phyloP scores from a whole-genome alignment of 2,113 vertebrate species.

The Eudyptes chrysolophus region DNA sequence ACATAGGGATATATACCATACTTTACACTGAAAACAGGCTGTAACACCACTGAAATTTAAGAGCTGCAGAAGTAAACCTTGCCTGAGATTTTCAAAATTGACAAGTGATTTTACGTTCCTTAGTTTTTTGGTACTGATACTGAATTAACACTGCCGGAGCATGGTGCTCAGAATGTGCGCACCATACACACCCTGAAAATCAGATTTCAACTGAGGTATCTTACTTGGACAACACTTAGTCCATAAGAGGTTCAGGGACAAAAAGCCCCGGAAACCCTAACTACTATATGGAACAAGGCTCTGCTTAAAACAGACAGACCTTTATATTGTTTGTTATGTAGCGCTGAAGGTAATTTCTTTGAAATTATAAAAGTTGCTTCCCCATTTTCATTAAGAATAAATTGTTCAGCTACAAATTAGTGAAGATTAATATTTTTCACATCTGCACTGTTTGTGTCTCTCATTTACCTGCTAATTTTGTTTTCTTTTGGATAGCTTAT shows the following conservation, averaged over 20 bases:
- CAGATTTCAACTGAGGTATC: background rate
- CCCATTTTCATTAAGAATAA: background rate
- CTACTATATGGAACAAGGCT: background rate
- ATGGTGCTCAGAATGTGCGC: rapidly evolving
- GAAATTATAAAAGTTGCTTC: background rate
- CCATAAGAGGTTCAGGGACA: background rate
- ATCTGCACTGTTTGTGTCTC: background rate
- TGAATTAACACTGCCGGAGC: background rate
- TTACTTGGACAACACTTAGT: background rate
- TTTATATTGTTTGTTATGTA: background rate
- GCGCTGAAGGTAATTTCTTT: background rate
- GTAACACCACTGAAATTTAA: background rate
- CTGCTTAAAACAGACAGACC: background rate
- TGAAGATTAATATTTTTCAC: background rate
- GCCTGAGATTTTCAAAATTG: background rate
- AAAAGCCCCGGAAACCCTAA: background rate
- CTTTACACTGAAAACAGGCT: background rate
- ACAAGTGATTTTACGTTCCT: background rate
- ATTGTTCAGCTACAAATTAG: background rate
- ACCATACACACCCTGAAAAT: background rate
- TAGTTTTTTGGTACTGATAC: background rate
- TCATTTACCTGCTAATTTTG: background rate
- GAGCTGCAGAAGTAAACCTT: background rate
- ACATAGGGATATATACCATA: rapidly evolving
- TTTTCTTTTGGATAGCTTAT: background rate